These are phyloP conservation scores for Hemaris fuciformis DNA, from an alignment of 2,888 invertebrate species.

Conservation along the genomic window DNA sequence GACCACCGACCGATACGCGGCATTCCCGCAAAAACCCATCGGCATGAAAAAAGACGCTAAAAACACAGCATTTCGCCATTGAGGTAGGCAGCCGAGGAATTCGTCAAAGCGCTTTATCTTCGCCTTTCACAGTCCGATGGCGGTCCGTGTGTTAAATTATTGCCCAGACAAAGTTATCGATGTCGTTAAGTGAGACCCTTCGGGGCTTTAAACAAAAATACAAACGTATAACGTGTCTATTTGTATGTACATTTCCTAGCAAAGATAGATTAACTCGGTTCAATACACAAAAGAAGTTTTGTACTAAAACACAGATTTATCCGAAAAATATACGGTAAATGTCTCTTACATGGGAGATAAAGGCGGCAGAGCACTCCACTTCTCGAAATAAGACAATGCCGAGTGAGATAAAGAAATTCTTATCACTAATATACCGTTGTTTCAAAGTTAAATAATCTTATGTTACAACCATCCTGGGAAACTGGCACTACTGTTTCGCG, in stretches of 20 bases:
- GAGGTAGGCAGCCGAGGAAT: conserved; percentile 67
- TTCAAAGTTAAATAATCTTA: background rate
- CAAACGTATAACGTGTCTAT: conserved; percentile 10
- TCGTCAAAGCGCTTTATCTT: conserved; percentile 76
- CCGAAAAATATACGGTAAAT: conserved; percentile 46
- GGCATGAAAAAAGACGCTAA: conserved; percentile 65
- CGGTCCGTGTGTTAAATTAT: conserved; percentile 69
- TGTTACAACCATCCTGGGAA: background rate
- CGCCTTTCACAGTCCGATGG: conserved; percentile 73
- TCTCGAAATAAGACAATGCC: conserved; percentile 5
- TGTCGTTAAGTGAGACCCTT: conserved; percentile 21
- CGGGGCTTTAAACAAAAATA: conserved; percentile 11
- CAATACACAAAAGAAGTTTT: conserved; percentile 1
- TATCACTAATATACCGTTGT: conserved; percentile 7
- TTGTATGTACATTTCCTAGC: conserved; percentile 10
- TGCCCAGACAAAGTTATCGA: conserved; percentile 64
- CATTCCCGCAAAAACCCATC: conserved; percentile 69
- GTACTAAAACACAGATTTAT: conserved; percentile 24
- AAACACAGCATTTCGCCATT: conserved; percentile 69
- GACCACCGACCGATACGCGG: conserved; percentile 69
- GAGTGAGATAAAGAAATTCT: background rate
- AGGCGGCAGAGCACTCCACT: conserved; percentile 13
- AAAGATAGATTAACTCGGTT: conserved; percentile 9
- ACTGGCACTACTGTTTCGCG: background rate
- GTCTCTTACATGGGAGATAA: conserved; percentile 47